Evolutionary conservation across 2,888 invertebrate species (phyloP), one percentile per base, ranked within the genome.

Genomic region (Noctua pronuba): DNA sequence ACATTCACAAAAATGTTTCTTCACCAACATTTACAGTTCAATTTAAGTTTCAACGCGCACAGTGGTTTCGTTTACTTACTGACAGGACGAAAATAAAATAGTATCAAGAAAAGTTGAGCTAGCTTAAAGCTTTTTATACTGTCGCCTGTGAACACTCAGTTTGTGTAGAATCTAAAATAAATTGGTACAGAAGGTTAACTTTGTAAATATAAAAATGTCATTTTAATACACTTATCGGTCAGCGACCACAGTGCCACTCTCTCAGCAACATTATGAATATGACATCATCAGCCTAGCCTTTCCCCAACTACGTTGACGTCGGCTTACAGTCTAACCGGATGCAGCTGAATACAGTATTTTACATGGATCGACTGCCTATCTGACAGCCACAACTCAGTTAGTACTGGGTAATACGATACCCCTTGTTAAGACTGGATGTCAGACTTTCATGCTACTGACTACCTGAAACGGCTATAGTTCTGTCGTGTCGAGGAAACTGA

Each of bases 1-100:
- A n/a, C 21, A 58, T 44, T 69, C 21, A 28, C 28, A 60, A 55
- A 82, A 46, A 66, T 60, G 28, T 60, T 65, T 24, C 18, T 67
- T 13, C 28, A 28, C n/a, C 52, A 41, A 67, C 60, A 82, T 62
- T 64, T 38, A 49, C n/a, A 62, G 62, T 58, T 77, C 67, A n/a
- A 73, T 83, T 74, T 73, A 77, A 72, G 66, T 77, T 82, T 11
- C 46, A 77, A 73, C 60, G 62, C 13, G 21, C 84, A 76, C 71
- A 75, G 78, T 86, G 65, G 79, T 73, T 75, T 70, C 49, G 58
- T 75, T 76, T 80, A 75, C 72, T 79, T 72, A 80, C 64, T 73
- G 64, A 73, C 49, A 64, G n/a, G 55, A 76, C 70, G 73, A 88
- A 88, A 80, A 79, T 80, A 87, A 88, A 86, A 86, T 65, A 55